These are phyloP conservation scores for Plectus sambesii DNA, from an alignment of 1,140 invertebrate genomes.

Conservation along the genomic window DNA sequence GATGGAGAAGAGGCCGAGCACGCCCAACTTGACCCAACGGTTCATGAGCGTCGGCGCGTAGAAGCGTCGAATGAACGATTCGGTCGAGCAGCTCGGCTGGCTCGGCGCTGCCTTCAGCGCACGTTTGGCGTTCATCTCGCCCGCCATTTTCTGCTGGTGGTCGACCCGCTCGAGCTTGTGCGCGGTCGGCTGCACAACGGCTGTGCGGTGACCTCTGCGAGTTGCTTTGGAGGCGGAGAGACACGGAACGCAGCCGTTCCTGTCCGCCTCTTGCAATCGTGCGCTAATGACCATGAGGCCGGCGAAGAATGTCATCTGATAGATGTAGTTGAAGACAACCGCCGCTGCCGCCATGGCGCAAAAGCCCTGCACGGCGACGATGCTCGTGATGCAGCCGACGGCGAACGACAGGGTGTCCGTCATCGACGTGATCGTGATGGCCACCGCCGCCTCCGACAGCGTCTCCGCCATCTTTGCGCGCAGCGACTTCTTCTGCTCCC, in stretches of 20 bases:
- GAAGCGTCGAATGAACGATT: no score
- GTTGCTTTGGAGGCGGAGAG: no score
- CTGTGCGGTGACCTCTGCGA: no score
- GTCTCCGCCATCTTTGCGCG: conserved; percentile 44
- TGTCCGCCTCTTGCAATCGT: conserved; percentile 36
- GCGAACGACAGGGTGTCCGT: conserved; percentile 44
- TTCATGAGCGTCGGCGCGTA: conserved; percentile 42
- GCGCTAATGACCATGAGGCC: conserved; percentile 47
- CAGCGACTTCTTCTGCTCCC: conserved; percentile 24
- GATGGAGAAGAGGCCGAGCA: conserved; percentile 42
- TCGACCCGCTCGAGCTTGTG: no score
- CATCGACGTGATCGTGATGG: conserved; percentile 45
- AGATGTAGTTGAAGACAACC: conserved; percentile 45
- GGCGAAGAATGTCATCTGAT: conserved; percentile 48
- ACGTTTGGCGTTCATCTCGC: no score
- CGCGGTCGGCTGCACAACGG: no score
- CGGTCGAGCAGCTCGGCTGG: no score
- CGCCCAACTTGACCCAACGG: conserved; percentile 34
- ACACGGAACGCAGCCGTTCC: conserved; percentile 45
- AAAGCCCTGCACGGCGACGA: conserved; percentile 43
- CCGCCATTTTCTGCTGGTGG: no score
- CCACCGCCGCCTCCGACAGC: conserved; percentile 43
- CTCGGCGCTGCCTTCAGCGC: no score
- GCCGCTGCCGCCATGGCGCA: conserved; percentile 45
- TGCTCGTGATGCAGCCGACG: conserved; percentile 40